Evolutionary conservation across 2,797 vertebrate species (phyloP).

Genomic region (Hapalemur alaotrensis): DNA sequence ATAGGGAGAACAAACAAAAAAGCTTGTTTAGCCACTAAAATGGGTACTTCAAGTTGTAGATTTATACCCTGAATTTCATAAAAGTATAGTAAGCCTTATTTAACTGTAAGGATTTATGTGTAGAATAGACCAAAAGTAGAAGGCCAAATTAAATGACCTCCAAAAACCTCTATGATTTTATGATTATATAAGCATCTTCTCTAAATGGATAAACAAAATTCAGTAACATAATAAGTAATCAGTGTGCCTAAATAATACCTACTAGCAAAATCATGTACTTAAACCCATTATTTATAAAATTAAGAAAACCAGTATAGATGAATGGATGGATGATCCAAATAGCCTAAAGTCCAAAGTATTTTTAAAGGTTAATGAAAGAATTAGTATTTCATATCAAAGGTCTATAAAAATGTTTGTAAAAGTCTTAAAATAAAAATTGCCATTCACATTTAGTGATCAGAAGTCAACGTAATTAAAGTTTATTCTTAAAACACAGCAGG

Average conservation of each 20-base stretch:
- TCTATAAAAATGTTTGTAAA: background rate
- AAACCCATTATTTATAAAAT: constrained; percentile 30
- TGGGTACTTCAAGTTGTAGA: background rate
- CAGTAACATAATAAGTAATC: background rate
- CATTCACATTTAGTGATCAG: background rate
- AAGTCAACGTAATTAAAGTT: background rate
- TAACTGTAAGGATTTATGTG: background rate
- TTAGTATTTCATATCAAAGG: background rate
- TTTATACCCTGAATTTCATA: background rate
- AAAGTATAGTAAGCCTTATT: background rate
- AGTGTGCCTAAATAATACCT: background rate
- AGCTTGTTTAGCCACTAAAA: background rate
- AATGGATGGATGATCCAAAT: background rate
- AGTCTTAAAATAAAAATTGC: background rate
- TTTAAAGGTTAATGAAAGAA: background rate
- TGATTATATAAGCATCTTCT: background rate
- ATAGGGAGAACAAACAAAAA: background rate
- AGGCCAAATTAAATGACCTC: background rate
- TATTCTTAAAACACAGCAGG: background rate
- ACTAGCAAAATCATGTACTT: background rate
- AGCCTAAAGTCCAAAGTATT: background rate
- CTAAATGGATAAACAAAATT: background rate
- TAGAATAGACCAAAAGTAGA: background rate
- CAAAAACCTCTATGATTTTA: background rate
- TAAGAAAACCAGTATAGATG: background rate